Conservation (phyloP, 2,797 vertebrate genomes). For the Enteromius anoplus region DNA sequence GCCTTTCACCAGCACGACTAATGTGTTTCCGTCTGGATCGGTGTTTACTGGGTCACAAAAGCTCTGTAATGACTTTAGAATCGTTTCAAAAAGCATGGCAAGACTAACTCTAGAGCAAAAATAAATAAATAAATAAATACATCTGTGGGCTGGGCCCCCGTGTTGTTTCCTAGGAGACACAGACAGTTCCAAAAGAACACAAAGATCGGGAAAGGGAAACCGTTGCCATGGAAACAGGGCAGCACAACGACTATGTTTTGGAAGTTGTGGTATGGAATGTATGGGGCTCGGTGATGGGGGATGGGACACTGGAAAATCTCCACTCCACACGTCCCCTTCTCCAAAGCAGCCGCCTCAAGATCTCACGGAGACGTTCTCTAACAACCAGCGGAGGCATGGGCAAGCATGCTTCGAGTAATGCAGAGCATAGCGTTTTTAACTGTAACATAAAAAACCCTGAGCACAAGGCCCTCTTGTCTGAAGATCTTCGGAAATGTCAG, state of each 20-base stretch:
- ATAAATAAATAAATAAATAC: slow-evolving; percentile 1
- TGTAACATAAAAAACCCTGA: background rate
- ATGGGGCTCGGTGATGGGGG: slow-evolving; percentile 47
- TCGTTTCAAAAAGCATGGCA: slow-evolving; percentile 51
- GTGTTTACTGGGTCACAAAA: slow-evolving; percentile 37
- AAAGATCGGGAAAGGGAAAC: slow-evolving; percentile 56
- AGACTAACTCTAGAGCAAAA: slow-evolving; percentile 37
- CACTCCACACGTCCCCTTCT: slow-evolving; percentile 33
- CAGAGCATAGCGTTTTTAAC: background rate
- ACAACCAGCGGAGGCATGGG: background rate
- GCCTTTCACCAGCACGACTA: background rate
- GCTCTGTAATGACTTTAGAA: slow-evolving; percentile 48
- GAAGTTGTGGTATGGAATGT: slow-evolving; percentile 63
- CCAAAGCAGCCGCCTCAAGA: slow-evolving; percentile 2
- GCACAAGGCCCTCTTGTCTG: slow-evolving; percentile 42
- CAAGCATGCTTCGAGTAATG: background rate
- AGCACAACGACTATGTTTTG: slow-evolving; percentile 57
- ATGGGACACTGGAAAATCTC: slow-evolving; percentile 37
- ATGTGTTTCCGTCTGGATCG: slow-evolving; percentile 1
- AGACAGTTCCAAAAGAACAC: slow-evolving; percentile 56
- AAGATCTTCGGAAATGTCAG: slow-evolving; percentile 9
- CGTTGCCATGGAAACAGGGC: slow-evolving; percentile 68
- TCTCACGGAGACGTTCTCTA: background rate
- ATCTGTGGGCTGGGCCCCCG: slow-evolving; percentile 50
- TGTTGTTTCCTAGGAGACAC: slow-evolving; percentile 66